Percentiles rank a stretch among this genome's conserved stretches.
These are phyloP conservation scores for Bacillus rossius DNA, from an alignment of 1,140 invertebrate species.

Conservation along the genomic window DNA sequence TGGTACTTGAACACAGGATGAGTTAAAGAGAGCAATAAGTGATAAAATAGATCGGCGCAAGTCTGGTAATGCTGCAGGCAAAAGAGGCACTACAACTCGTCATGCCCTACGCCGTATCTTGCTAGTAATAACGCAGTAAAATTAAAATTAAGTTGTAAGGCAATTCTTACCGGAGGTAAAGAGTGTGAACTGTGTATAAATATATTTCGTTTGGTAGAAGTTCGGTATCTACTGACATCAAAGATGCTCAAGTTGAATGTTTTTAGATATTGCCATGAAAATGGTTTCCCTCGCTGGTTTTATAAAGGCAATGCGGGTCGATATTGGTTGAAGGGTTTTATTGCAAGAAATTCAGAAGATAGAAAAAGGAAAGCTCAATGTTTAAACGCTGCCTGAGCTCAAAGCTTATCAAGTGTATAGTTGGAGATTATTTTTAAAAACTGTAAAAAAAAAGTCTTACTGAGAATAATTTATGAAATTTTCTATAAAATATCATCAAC, in stretches of 20 bases:
- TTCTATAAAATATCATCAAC: conserved; percentile 36
- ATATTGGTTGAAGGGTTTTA: conserved; percentile 17
- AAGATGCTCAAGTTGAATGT: conserved; percentile 21
- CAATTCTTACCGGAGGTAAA: conserved; percentile 24
- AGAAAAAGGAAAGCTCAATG: conserved; percentile 30
- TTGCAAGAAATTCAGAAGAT: conserved; percentile 25
- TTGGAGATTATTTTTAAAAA: conserved; percentile 33
- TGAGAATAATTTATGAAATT: conserved; percentile 21
- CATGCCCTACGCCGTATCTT: no score
- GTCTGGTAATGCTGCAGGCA: no score
- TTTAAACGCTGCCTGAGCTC: conserved; percentile 32
- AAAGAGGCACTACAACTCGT: no score
- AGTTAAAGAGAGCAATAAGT: no score
- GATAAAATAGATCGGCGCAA: no score
- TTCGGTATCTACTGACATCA: conserved; percentile 30
- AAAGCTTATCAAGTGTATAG: no score
- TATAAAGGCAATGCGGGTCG: no score
- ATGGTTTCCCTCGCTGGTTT: conserved; percentile 26
- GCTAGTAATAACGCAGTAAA: no score
- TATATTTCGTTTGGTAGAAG: conserved; percentile 25
- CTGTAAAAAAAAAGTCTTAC: conserved; percentile 27
- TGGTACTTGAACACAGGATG: no score
- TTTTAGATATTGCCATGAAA: conserved; percentile 27
- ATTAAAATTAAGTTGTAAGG: conserved; percentile 18
- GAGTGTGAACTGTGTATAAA: conserved; percentile 24